phyloP scores from a whole-genome alignment of 2,113 vertebrate genomes.

The Indicator maculatus region DNA sequence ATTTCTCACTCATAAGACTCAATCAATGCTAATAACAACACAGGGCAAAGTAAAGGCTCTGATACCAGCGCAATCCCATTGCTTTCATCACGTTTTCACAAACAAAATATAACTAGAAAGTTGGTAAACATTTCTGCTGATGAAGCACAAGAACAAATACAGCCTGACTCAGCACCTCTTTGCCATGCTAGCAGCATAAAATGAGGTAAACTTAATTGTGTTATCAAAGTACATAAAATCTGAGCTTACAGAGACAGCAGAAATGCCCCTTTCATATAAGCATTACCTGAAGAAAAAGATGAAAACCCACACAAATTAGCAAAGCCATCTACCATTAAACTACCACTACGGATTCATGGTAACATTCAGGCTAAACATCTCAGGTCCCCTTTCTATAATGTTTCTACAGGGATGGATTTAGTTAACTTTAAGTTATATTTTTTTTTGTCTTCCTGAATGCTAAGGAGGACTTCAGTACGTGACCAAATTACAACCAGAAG shows the following conservation, averaged over 20 bases:
- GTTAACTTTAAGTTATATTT: not conserved
- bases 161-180: conserved; percentile 36
- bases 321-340: not conserved
- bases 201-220: conserved; percentile 29
- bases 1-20: not conserved
- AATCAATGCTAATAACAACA: not conserved
- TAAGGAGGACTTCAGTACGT: not conserved
- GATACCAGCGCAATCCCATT: not conserved
- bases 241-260: conserved; percentile 41
- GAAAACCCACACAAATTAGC: not conserved
- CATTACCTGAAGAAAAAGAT: not conserved
- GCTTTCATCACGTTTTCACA: not conserved
- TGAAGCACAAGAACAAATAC: conserved; percentile 17
- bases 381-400: not conserved
- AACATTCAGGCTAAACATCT: not conserved
- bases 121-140: conserved; percentile 54
- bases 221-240: conserved; percentile 31
- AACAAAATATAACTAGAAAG: conserved; percentile 5
- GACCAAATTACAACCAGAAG: not conserved
- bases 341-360: not conserved
- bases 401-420: not conserved
- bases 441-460: not conserved
- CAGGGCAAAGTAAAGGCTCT: not conserved
- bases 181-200: conserved; percentile 30
- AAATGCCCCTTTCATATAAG: conserved; percentile 6